phyloP scores from a whole-genome alignment of 2,113 vertebrate species.

The Tretioscincus oriximinensis region DNA sequence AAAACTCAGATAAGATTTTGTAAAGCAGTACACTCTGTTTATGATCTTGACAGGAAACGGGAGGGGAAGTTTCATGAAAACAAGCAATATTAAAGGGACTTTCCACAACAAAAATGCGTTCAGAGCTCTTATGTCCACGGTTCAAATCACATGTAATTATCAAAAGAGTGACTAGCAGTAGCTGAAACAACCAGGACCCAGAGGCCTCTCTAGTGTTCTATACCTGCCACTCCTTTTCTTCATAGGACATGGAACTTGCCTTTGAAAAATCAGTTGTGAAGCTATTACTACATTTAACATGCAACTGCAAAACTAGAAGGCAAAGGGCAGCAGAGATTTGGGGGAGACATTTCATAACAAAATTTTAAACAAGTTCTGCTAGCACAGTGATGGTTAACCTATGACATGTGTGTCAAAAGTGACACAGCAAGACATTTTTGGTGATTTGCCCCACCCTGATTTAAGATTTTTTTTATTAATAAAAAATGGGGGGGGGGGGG shows the following conservation, averaged over 20 bases:
- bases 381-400: not conserved
- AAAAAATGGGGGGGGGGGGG: too few species aligned
- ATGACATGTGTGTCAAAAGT: too few species aligned
- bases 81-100: not conserved
- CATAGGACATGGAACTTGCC: not conserved
- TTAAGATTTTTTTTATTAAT: too few species aligned
- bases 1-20: not conserved
- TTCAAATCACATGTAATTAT: not conserved
- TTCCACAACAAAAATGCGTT: not conserved
- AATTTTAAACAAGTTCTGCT: conserved; percentile 47
- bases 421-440: too few species aligned
- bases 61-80: not conserved
- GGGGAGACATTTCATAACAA: conserved; percentile 51
- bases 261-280: conserved; percentile 18
- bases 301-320: conserved; percentile 45
- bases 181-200: conserved; percentile 18
- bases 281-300: conserved; percentile 40
- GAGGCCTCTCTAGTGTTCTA: conserved; percentile 42
- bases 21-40: not conserved
- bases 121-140: not conserved
- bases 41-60: not conserved
- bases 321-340: conserved; percentile 46
- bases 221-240: conserved; percentile 12
- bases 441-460: too few species aligned
- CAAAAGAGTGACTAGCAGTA: not conserved